Evolutionary conservation across 2,888 invertebrate species (phyloP).

Genomic region (Hipparchia sbordonii): DNA sequence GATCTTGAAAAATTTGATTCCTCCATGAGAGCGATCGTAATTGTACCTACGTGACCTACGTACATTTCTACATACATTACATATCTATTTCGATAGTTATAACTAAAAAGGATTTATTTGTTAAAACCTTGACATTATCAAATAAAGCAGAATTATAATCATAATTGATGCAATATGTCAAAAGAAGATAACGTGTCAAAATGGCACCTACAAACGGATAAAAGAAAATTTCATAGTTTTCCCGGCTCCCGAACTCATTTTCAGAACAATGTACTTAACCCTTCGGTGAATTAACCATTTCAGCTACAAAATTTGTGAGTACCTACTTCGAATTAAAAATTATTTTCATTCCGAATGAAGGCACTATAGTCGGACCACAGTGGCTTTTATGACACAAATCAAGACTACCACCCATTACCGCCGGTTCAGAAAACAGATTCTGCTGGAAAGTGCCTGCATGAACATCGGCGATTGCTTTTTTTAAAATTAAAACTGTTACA

Average conservation of each 20-base stretch:
- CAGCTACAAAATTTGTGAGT: background rate
- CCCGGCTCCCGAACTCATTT: background rate
- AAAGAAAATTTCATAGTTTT: background rate
- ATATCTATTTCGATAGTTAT: background rate
- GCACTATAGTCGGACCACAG: too few relatives aligned
- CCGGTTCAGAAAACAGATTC: too few relatives aligned
- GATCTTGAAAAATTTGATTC: too few relatives aligned
- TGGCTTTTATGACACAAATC: too few relatives aligned
- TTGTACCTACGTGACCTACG: too few relatives aligned
- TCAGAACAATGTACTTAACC: background rate
- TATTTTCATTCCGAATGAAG: background rate
- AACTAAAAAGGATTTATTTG: background rate
- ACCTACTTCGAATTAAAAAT: background rate
- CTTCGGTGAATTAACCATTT: background rate
- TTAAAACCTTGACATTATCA: too few relatives aligned
- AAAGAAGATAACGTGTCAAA: background rate
- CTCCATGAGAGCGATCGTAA: too few relatives aligned
- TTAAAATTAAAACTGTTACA: too few relatives aligned
- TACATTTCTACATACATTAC: too few relatives aligned
- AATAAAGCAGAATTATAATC: background rate
- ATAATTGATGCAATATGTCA: background rate
- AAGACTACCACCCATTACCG: too few relatives aligned
- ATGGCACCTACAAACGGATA: background rate
- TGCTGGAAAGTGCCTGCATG: too few relatives aligned
- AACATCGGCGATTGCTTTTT: too few relatives aligned